Base-by-base conservation (phyloP, 2,888 invertebrate species). In the Meghimatium bilineatum region DNA sequence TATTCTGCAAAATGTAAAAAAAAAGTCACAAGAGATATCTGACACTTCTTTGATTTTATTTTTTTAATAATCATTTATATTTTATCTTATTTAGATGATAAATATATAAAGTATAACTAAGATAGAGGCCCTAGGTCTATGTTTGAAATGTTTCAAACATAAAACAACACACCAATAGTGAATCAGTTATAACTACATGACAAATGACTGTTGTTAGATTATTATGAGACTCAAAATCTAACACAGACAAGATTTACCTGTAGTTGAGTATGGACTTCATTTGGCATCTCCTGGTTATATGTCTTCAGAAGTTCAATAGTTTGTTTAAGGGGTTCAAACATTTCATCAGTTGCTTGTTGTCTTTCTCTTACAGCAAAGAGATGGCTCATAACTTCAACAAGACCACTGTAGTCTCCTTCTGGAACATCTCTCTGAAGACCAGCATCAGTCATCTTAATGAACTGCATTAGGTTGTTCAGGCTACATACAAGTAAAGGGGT, bases 231-330 rank as follows among this genome's bases (percentile, higher is more conserved):
- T 23, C 56, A 56, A 56, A 56, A 20, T 6, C 20, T 44, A 44
- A 44, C 12, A 12, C 6, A 17, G 20, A 63, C 63, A 63, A n/a
- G 26, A 63, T n/a, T 29, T 74, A 84, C 84, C 67, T 80, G 80
- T 32, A 80, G 52, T 66, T 98, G 95, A 10, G 97, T 96, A 92
- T 98, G 98, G 0, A 98, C 97, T 94, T 98, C 97, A 94, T 99
- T 98, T 0, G 98, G 97, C 92, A 99, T 97, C 93, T 99, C 98
- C 95, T 98, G 97, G 90, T 98, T 98, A 92, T 98, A 99, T 91
- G 97, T 97, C 93, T 97, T 97, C 0, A 99, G 94, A 12, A 99
- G 94, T 90, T 98, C 97, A 89, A 98, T 97, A 14, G 97, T 98
- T 93, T 98, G 97, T 89, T 97, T 96, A 82, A 99, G 95, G 0